phyloP scores from a whole-genome alignment of 2,113 vertebrate species.

The Python bivittatus region DNA sequence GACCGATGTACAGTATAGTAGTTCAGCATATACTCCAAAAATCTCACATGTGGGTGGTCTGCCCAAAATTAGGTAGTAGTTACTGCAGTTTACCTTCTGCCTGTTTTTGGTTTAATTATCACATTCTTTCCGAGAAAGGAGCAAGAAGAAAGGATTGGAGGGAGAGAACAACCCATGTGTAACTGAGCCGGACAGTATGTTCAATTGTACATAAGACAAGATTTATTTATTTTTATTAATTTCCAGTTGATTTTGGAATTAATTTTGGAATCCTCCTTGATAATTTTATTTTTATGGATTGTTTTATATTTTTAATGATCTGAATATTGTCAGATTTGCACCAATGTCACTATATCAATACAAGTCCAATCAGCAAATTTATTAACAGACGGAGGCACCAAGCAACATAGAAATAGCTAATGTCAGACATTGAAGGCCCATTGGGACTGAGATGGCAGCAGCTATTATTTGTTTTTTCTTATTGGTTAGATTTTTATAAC shows the following conservation, averaged over 20 bases:
- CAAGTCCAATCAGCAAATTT: not conserved
- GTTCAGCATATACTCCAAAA: not conserved
- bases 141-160: slow-evolving; percentile 56
- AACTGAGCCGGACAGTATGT: slow-evolving; percentile 45
- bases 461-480: not conserved
- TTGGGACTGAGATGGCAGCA: not conserved
- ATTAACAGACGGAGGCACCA: not conserved
- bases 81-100: not conserved
- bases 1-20: too few species aligned
- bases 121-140: slow-evolving; percentile 48
- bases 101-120: not conserved
- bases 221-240: not conserved
- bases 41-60: not conserved
- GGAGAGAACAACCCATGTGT: slow-evolving; percentile 64
- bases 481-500: not conserved
- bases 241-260: not conserved
- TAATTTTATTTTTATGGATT: not conserved
- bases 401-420: not conserved
- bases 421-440: not conserved
- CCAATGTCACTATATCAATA: not conserved
- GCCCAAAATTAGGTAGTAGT: not conserved
- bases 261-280: too few species aligned
- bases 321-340: not conserved
- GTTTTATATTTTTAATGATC: not conserved
- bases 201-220: slow-evolving; percentile 43